Conservation (phyloP, 2,888 invertebrate genomes). For the Lepidochrysops patricia region DNA sequence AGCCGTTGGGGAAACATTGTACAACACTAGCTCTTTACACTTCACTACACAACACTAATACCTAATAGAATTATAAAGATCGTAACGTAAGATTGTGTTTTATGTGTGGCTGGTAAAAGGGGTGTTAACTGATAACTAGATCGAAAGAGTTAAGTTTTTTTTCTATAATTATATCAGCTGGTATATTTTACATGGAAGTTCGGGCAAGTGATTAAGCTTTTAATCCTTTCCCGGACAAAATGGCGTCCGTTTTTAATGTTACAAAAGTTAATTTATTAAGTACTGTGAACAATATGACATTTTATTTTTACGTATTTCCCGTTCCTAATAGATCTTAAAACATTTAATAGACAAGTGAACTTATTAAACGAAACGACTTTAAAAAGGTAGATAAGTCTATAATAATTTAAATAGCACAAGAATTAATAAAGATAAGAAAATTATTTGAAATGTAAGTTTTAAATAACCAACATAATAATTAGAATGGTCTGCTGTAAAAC, state of each 20-base stretch:
- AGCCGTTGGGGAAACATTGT: constrained; percentile 46
- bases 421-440: too few relatives aligned
- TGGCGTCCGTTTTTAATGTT: background rate
- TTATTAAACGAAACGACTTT: background rate
- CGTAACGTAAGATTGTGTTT: background rate
- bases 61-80: constrained; percentile 32
- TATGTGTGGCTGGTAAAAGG: too few relatives aligned
- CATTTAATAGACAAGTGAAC: background rate
- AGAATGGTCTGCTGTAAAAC: too few relatives aligned
- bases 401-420: too few relatives aligned
- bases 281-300: background rate
- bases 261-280: background rate
- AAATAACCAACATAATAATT: too few relatives aligned
- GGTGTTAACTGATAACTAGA: too few relatives aligned
- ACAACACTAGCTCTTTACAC: constrained; percentile 21
- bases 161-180: too few relatives aligned
- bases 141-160: too few relatives aligned
- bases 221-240: background rate
- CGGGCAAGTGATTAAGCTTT: background rate
- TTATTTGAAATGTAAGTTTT: too few relatives aligned
- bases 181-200: background rate
- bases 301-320: background rate
- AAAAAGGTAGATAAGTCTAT: background rate
- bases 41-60: constrained; percentile 1
- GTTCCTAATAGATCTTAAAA: background rate